These are phyloP conservation scores for Cephus pulcher DNA, from an alignment of 2,888 invertebrate genomes.

Conservation along the genomic window DNA sequence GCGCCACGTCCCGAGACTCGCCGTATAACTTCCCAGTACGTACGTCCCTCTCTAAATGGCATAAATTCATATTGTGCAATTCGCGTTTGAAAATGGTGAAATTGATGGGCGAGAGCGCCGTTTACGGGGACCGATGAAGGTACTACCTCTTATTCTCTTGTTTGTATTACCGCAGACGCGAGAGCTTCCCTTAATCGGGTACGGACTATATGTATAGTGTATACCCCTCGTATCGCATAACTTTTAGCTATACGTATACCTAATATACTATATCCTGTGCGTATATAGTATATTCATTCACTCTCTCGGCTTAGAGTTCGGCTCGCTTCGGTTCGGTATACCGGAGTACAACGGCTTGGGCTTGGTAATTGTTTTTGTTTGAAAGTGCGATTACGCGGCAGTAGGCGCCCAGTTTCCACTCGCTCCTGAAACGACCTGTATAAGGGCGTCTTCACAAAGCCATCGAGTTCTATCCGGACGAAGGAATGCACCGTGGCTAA, in stretches of 20 bases:
- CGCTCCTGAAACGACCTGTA: background rate
- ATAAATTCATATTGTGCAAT: conserved; percentile 3
- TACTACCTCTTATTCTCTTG: background rate
- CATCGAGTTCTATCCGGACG: background rate
- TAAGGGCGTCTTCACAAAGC: background rate
- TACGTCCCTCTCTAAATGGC: conserved; percentile 15
- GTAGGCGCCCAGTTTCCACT: background rate
- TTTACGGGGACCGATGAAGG: background rate
- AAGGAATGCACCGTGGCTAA: background rate
- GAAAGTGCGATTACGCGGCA: background rate
- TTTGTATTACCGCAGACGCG: background rate
- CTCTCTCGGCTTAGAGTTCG: background rate
- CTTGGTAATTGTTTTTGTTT: background rate
- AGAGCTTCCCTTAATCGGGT: background rate
- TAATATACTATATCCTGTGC: background rate
- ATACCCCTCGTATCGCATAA: background rate
- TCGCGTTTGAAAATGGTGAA: conserved; percentile 1
- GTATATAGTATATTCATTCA: background rate
- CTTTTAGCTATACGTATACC: background rate
- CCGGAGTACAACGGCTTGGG: background rate
- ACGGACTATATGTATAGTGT: background rate
- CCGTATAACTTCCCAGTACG: conserved; percentile 19
- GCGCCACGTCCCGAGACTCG: conserved; percentile 29
- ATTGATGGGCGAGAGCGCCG: background rate
- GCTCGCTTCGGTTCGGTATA: background rate